A percentile compares a stretch with the other conserved stretches of the same genome.
These are phyloP conservation scores for Sympetrum striolatum DNA, from an alignment of 2,888 invertebrate genomes.

Conservation along the genomic window DNA sequence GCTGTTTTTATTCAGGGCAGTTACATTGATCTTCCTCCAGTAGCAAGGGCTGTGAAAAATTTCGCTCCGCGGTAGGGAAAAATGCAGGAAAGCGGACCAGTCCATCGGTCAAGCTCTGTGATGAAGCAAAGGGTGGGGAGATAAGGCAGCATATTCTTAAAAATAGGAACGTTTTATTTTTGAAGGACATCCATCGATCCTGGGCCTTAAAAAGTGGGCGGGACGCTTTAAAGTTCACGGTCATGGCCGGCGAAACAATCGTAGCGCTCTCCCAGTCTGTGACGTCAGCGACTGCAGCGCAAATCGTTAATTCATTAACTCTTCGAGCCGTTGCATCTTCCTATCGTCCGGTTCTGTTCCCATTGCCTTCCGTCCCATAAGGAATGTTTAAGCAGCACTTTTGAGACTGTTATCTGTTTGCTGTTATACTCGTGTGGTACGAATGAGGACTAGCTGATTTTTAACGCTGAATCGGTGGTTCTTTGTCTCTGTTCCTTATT, in stretches of 20 bases:
- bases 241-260: constrained; percentile 1
- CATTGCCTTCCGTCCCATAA: neutral
- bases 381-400: neutral
- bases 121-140: no score
- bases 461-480: neutral
- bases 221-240: constrained; percentile 35
- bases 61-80: no score
- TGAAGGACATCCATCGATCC: neutral
- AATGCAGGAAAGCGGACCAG: no score
- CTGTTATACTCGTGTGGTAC: neutral
- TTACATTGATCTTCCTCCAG: no score
- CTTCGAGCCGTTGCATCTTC: neutral
- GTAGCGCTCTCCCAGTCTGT: neutral
- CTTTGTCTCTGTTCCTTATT: neutral
- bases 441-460: neutral
- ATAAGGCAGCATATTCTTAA: no score
- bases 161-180: neutral
- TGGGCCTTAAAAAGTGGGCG: neutral
- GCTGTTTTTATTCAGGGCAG: no score
- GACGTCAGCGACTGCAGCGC: constrained; percentile 1
- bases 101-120: no score
- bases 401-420: neutral
- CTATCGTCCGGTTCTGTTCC: neutral
- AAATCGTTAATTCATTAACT: constrained; percentile 21
- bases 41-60: no score